A percentile compares a stretch with the other conserved stretches of the same genome.
Evolutionary conservation across 2,113 vertebrate genomes (phyloP).

Genomic region (Chaetorhynchus papuensis): DNA sequence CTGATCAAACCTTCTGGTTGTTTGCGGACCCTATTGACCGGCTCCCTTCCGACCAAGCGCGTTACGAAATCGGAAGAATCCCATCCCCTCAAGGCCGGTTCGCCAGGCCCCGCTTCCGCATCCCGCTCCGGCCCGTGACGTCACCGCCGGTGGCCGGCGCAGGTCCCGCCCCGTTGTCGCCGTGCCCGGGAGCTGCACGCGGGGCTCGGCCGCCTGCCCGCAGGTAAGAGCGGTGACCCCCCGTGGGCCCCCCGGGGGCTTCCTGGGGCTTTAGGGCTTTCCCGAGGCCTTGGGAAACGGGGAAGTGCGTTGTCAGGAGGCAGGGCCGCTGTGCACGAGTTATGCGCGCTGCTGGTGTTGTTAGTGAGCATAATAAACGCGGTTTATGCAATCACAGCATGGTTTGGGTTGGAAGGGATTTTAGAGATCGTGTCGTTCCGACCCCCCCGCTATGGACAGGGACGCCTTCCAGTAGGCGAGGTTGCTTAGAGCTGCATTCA

Average conservation of each 20-base stretch:
- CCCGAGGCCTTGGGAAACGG: neutral
- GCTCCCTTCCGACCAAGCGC: fast-evolving
- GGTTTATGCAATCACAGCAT: fast-evolving
- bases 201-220: fast-evolving
- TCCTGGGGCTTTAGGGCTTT: fast-evolving
- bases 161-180: fast-evolving
- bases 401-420: neutral
- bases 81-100: fast-evolving
- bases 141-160: neutral
- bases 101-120: neutral
- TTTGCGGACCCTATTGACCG: fast-evolving
- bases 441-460: fast-evolving
- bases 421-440: neutral
- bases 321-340: neutral
- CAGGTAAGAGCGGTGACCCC: neutral
- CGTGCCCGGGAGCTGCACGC: no score
- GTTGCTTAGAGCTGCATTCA: neutral
- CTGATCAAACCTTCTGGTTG: fast-evolving
- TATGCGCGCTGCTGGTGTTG: fast-evolving
- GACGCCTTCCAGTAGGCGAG: neutral
- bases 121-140: neutral
- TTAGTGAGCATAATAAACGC: fast-evolving
- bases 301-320: fast-evolving
- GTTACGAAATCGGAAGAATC: fast-evolving
- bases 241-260: no score